Base-by-base conservation (phyloP, 2,888 invertebrate species). In the Gibbula magus region DNA sequence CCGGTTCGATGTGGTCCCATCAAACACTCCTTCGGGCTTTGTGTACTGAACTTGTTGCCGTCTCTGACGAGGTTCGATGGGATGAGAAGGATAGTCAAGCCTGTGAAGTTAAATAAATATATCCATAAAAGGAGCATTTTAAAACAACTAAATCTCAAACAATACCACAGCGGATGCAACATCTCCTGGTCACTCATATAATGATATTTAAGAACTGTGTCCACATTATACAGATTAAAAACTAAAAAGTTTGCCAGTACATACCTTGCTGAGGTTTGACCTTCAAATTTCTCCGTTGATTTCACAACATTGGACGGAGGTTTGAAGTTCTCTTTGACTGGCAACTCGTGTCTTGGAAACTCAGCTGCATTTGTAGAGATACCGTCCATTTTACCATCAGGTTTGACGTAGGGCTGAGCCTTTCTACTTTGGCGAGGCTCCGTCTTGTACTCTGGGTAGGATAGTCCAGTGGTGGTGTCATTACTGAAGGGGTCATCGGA, bases 201-300 rank as follows among this genome's bases (percentile, higher is more conserved):
- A 10, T 45, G 10, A 45, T 10, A 45, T 10, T 45, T 45, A 45
- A 45, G 5, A 13, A 45, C 13, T 8, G 45, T 45, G 10, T 45
- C 13, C 45, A 45, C 13, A 1, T 45, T 7, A 10, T 45, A 1
- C n/a, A 4, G 45, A 45, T 45, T 45, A 7, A 45, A 10, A 45
- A 5, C 45, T 10, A 45, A 10, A 45, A 10, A 45, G 1, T 8
- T 5, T 45, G 13, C 13, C 10, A 45, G 45, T 45, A 45, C 45
- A 45, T 10, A 29, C 22, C 54, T 75, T 81, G 91, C 89, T 75
- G 86, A 91, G 10, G 91, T 90, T 35, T 70, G 81, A 54, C 35
- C 73, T 51, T 79, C 70, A 29, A 82, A 79, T 1, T 13, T 29
- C 54, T 78, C 39, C 83, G 79, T 86, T 91, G 25, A 85, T 84